phyloP scores from a whole-genome alignment of 2,888 invertebrate species.

The Deilephila porcellus region DNA sequence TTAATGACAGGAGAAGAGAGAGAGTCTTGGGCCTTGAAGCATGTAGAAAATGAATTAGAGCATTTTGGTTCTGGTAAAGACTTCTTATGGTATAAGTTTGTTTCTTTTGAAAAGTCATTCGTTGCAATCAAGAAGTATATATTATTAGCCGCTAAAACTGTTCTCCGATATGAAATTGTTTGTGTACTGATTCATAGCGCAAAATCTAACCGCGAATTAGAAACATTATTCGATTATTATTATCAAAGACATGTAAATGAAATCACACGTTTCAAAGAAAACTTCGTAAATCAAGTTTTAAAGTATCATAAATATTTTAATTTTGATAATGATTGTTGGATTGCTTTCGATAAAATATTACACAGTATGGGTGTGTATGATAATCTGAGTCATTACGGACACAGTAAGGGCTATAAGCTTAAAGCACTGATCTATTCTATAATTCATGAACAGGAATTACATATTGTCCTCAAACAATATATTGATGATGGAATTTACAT shows the following conservation, averaged over 20 bases:
- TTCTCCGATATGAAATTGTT: constrained; percentile 7
- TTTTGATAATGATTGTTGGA: constrained; percentile 61
- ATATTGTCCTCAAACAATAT: constrained; percentile 41
- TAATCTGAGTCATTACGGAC: constrained; percentile 31
- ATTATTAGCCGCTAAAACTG: neutral
- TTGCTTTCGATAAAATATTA: constrained; percentile 57
- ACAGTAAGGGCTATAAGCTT: constrained; percentile 44
- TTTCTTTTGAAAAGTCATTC: constrained; percentile 45
- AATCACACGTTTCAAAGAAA: constrained; percentile 45
- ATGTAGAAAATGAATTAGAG: constrained; percentile 45
- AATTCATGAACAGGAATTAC: constrained; percentile 52
- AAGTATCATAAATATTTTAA: constrained; percentile 52
- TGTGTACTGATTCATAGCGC: constrained; percentile 34
- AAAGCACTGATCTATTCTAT: constrained; percentile 56
- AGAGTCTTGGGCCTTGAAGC: constrained; percentile 49
- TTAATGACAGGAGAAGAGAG: constrained; percentile 41
- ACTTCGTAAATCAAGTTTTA: constrained; percentile 53
- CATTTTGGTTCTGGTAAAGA: constrained; percentile 43
- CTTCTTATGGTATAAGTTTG: constrained; percentile 50
- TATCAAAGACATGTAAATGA: constrained; percentile 64
- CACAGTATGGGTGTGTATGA: constrained; percentile 57
- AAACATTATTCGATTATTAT: constrained; percentile 58
- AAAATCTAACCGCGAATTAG: constrained; percentile 53
- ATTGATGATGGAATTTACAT: constrained; percentile 36
- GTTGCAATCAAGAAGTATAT: constrained; percentile 37